Base-by-base conservation (phyloP, 1,140 invertebrate species). In the Eufriesea mexicana region DNA sequence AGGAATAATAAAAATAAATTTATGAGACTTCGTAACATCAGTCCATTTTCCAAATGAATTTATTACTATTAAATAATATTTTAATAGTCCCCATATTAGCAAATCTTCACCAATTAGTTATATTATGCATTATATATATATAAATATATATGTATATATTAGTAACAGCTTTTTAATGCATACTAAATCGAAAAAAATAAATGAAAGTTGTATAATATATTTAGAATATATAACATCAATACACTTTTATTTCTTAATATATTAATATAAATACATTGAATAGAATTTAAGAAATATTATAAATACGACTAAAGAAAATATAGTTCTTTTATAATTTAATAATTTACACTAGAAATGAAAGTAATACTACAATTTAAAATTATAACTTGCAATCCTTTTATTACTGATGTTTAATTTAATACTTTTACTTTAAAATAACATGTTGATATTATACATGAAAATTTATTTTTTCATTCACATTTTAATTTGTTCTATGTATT, bases 231-330 rank as follows among this genome's bases (percentile, higher is more conserved):
- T 64, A 73, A 80, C 28, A 54, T 23, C 64, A 5, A 51, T 74
- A 54, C 47, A 74, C 51, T 71, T 86, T 87, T 86, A 86, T 86
- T 79, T 42, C 51, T 83, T 54, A 51, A 66, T 57, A 83, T 64
- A 72, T 64, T 64, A n/a, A 66, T 86, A 78, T 62, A 86, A 82
- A 74, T 83, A 86, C 73, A 83, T 66, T 25, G 72, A 83, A 61
- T 25, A 20, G 83, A 83, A 73, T 78, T 49, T 68, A 23, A 67
- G 25, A n/a, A 55, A 85, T 70, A 54, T 82, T 71, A 81, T 80
- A 42, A 67, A 42, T 16, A 64, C 16, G 81, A 80, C 25, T 77
- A 76, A 85, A 76, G 85, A 85, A 71, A 51, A 47, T 70, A 72
- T 55, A 47, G 59, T 55, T 82, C 25, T 2, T 71, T 25, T 42